Percentiles rank a stretch among this genome's conserved stretches.
Conservation (phyloP, 2,888 invertebrate species). For the Macropis europaea region DNA sequence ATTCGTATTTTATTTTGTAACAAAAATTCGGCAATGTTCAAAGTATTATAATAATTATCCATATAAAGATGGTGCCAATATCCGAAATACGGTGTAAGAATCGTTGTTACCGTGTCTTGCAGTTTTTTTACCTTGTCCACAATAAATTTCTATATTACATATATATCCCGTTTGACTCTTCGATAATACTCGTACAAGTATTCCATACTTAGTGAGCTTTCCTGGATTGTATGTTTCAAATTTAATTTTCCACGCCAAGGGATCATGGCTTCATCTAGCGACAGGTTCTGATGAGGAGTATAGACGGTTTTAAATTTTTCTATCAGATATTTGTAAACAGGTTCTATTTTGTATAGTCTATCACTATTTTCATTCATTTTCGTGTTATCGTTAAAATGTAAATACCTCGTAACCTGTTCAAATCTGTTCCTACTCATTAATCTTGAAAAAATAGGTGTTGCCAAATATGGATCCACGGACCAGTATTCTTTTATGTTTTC, state of each 20-base stretch:
- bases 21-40: constrained; percentile 9
- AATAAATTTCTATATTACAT: constrained; percentile 29
- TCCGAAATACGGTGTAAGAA: constrained; percentile 11
- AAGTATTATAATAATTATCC: constrained; percentile 25
- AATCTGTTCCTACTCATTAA: constrained; percentile 30
- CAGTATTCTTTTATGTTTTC: constrained; percentile 35
- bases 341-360: constrained; percentile 31
- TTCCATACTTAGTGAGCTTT: constrained; percentile 23
- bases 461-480: constrained; percentile 18
- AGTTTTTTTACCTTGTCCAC: constrained; percentile 13
- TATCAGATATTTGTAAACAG: constrained; percentile 22
- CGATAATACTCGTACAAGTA: constrained; percentile 16
- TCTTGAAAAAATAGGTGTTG: constrained; percentile 31
- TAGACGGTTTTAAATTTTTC: constrained; percentile 31
- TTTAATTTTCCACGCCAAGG: constrained; percentile 34
- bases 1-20: constrained; percentile 25
- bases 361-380: constrained; percentile 13
- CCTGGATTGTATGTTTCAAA: constrained; percentile 22
- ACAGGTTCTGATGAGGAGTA: constrained; percentile 17
- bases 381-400: constrained; percentile 33
- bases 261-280: constrained; percentile 28
- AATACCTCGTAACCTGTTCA: constrained; percentile 19
- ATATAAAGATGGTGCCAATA: constrained; percentile 15
- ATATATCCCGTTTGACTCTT: constrained; percentile 16
- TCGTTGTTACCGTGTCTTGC: constrained; percentile 9